These are phyloP conservation scores for Reinhardtius hippoglossoides DNA, from an alignment of 2,113 vertebrate genomes.

Conservation along the genomic window DNA sequence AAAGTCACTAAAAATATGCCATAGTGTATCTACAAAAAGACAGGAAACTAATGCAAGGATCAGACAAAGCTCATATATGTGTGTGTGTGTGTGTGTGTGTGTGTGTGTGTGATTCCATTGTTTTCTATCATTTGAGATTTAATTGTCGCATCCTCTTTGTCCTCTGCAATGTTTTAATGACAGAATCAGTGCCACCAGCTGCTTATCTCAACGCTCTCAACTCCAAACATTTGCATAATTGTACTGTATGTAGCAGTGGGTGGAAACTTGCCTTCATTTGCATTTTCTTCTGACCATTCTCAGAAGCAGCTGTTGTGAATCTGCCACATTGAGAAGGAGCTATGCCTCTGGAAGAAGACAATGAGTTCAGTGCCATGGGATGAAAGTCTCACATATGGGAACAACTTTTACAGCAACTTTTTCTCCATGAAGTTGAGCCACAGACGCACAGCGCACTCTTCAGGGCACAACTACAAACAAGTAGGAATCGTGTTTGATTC, in stretches of 20 bases:
- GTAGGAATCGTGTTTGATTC: not conserved
- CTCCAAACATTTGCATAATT: constrained; percentile 3
- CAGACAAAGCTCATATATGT: not conserved
- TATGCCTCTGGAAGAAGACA: not conserved
- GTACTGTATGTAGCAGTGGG: not conserved
- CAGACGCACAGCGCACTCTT: not conserved
- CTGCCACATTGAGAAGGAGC: not conserved
- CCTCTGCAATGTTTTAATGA: not conserved
- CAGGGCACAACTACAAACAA: not conserved
- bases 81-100: not conserved
- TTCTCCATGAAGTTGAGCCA: not conserved
- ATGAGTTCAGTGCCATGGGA: not conserved
- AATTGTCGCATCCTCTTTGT: not conserved
- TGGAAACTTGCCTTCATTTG: not conserved
- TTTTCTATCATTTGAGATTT: not conserved
- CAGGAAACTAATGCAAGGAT: not conserved
- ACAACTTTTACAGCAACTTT: not conserved
- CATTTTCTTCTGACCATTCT: constrained; percentile 1
- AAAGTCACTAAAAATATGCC: no score
- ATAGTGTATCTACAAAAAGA: no score
- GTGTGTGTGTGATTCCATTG: not conserved
- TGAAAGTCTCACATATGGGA: not conserved
- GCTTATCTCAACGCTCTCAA: not conserved
- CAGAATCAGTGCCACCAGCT: constrained; percentile 2
- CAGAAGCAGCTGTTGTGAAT: not conserved